Evolutionary conservation across 2,797 vertebrate species (phyloP), one percentile per base, ranked within the genome.

Genomic region (Knipowitschia caucasica): DNA sequence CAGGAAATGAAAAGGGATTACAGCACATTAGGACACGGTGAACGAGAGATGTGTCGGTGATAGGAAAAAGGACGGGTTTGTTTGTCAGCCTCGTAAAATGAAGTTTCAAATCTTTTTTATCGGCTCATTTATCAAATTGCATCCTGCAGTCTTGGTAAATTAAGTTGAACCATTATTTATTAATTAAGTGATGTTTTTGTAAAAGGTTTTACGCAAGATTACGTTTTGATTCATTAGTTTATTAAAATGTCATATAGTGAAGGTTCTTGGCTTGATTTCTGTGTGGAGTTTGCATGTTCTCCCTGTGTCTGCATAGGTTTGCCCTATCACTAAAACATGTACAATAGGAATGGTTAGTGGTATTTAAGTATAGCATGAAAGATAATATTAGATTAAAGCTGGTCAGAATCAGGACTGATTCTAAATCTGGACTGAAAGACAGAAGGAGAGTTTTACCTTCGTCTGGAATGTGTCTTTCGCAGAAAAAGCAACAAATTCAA

Each of bases 1-100:
- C n/a, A 50, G 62, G 55, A 68, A 69, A 73, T 69, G 7, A 71
- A 54, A n/a, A 49, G 35, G 0, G 10, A 53, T 30, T 38, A 21
- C 29, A 53, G 66, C 31, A 52, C 27, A 67, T 62, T 35, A 58
- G 36, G 15, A 33, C 39, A 26, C 5, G 31, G 44, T 30, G 29
- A 52, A 64, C 53, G 20, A 27, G 38, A 59, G 33, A 62, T 59
- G 2, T 24, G 42, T 59, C 44, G 49, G 26, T 47, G 7, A 67
- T 51, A 17, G 15, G 46, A 26, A 7, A n/a, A 45, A 26, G 25
- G 11, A 43, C 25, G 25, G 7, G 44, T 30, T 20, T 31, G 7
- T 27, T 30, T 47, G 27, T 7, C 27, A 18, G 27, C 40, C n/a
- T n/a, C 3, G 10, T 2, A 40, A 40, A 21, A 27, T 9, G n/a